Base-by-base conservation (phyloP, 2,888 invertebrate species). In the Ischnus inquisitorius region DNA sequence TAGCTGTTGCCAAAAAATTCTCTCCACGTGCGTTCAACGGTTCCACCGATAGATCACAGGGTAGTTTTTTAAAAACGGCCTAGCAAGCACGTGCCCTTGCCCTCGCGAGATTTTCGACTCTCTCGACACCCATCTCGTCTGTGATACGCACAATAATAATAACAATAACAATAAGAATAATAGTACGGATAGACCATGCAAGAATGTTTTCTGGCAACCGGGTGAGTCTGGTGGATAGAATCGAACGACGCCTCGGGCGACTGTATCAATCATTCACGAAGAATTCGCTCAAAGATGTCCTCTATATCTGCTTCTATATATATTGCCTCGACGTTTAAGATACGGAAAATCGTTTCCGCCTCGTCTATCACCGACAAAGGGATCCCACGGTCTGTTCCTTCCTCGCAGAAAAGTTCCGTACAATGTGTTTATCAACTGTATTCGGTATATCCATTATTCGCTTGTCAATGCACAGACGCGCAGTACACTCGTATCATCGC, bases 231-330 rank as follows among this genome's bases (percentile, higher is more conserved):
- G 39, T 54, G 34, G 1, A 19, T 22, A 57, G 57, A 19, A 69
- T 57, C 6, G 6, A 54, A 57, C 57, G 14, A 39, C 39, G 22
- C 22, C 39, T 19, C 16, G 12, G 12, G 6, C 19, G 12, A 6
- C 16, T 41, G 28, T 57, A 71, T 71, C 57, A 60, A 71, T 71
- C 71, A 39, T 71, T 57, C 25, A 57, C 57, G n/a, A 54, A 39
- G n/a, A 71, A 71, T 54, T 14, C 54, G 14, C 39, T 34, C 34
- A 62, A 62, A 62, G 62, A 62, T 22, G 16, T 54, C 16, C 54
- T 41, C 22, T 34, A 16, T 19, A 57, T 57, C 16, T 51, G 16
- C 14, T 22, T 57, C 71, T 10, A 39, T 12, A 5, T 6, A 5
- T 16, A 34, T 22, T 8, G 14, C 22, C 22, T 41, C 19, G 65